Conservation (phyloP, 1,140 invertebrate genomes). For the Drosophila sproati region DNA sequence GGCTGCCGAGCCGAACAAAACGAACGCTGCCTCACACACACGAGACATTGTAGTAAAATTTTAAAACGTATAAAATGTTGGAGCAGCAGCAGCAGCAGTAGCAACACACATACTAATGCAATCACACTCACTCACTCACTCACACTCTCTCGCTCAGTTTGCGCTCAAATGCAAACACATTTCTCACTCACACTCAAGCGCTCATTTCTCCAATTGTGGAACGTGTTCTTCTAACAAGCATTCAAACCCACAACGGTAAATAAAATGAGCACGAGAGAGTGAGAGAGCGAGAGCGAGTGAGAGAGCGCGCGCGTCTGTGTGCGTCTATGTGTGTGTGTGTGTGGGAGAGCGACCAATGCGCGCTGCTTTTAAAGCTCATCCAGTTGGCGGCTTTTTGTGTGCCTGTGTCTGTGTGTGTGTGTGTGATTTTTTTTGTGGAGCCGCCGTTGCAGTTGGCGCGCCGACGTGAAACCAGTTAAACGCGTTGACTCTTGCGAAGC, state of each 20-base stretch:
- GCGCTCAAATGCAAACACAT: conserved; percentile 44
- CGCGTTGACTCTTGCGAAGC: conserved; percentile 63
- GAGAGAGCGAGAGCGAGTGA: conserved; percentile 32
- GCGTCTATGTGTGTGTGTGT: too few species aligned
- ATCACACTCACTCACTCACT: conserved; percentile 7
- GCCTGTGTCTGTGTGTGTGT: not conserved
- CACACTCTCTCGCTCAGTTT: conserved; percentile 12
- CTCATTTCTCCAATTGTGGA: conserved; percentile 54
- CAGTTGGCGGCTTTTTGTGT: conserved; percentile 28
- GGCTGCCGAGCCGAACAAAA: conserved; percentile 53
- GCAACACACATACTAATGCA: conserved; percentile 31
- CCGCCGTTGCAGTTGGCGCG: conserved; percentile 58
- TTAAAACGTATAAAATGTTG: conserved; percentile 80
- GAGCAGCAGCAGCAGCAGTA: conserved; percentile 35
- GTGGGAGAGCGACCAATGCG: conserved; percentile 35
- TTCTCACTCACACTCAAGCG: conserved; percentile 53
- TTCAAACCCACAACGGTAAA: conserved; percentile 52
- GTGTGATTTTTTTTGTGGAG: conserved; percentile 4
- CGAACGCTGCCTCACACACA: conserved; percentile 38
- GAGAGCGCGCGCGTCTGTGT: conserved; percentile 2
- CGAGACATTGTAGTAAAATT: conserved; percentile 63
- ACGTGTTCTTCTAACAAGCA: conserved; percentile 50
- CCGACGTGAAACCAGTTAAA: conserved; percentile 78
- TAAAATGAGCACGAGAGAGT: conserved; percentile 47
- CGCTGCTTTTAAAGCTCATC: conserved; percentile 24